Evolutionary conservation across 2,113 vertebrate species (phyloP).

Genomic region (Pluvialis apricaria): DNA sequence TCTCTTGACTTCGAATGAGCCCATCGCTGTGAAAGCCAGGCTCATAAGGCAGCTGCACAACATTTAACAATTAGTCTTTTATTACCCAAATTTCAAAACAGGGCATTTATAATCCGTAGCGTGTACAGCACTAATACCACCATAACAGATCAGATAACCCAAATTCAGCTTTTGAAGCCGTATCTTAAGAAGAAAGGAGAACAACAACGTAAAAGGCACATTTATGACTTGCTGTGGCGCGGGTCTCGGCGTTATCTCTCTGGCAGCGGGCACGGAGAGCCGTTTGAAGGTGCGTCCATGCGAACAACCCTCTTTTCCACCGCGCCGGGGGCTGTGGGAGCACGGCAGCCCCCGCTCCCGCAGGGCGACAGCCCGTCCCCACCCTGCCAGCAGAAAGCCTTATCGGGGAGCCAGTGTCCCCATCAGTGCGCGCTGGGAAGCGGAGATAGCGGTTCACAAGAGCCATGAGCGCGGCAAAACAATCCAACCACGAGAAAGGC

Average conservation of each 20-base stretch:
- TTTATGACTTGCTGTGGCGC: not conserved
- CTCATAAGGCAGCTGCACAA: not conserved
- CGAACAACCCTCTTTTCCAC: not conserved
- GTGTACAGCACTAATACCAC: not conserved
- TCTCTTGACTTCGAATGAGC: not conserved
- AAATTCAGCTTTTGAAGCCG: not conserved
- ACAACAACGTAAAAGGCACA: accelerated
- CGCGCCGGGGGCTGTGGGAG: not conserved
- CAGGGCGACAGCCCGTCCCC: conserved; percentile 32
- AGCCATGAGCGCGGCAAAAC: not conserved
- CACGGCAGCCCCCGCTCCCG: not conserved
- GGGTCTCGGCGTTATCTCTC: not conserved
- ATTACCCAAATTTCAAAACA: not conserved
- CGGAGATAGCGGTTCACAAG: conserved; percentile 54
- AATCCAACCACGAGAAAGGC: not conserved
- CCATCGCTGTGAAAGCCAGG: not conserved
- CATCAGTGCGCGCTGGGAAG: conserved; percentile 40
- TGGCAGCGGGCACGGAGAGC: not conserved
- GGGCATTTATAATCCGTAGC: not conserved
- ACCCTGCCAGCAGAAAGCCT: conserved; percentile 50
- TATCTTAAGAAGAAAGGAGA: not conserved
- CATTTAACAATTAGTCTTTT: not conserved
- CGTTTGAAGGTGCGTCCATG: not conserved
- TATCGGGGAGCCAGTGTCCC: conserved; percentile 65
- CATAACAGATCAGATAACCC: not conserved